Conservation (phyloP, 2,797 vertebrate species). For the Cheirogaleus major region DNA sequence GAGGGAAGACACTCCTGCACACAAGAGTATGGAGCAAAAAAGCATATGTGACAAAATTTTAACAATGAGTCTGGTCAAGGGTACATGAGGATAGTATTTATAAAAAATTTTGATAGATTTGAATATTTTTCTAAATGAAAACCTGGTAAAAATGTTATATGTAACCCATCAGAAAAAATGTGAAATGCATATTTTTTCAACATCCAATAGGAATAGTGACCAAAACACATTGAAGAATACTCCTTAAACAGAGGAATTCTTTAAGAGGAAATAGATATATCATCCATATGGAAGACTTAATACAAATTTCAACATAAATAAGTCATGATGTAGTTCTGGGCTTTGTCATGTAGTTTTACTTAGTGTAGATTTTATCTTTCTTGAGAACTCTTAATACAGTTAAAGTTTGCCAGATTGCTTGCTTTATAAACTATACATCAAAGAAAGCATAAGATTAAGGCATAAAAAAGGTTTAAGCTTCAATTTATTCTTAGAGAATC, state of each 20-base stretch:
- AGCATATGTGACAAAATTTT: not conserved
- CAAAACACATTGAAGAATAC: not conserved
- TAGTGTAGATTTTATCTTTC: not conserved
- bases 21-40: not conserved
- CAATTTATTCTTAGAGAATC: slow-evolving; percentile 63
- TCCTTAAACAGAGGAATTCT: not conserved
- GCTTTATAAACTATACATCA: slow-evolving; percentile 63
- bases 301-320: not conserved
- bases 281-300: not conserved
- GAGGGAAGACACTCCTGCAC: rapidly evolving
- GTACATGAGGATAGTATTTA: not conserved
- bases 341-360: not conserved
- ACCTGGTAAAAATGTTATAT: not conserved
- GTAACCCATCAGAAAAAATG: not conserved
- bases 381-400: slow-evolving; percentile 19
- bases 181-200: not conserved
- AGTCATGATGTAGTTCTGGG: not conserved
- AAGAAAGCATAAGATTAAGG: slow-evolving; percentile 52
- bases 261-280: not conserved
- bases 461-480: slow-evolving; percentile 49
- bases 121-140: not conserved
- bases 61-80: not conserved
- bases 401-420: slow-evolving; percentile 57
- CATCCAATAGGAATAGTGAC: not conserved
- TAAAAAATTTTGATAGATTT: not conserved